phyloP scores from a whole-genome alignment of 2,888 invertebrate genomes.

The Diachrysia chrysitis region DNA sequence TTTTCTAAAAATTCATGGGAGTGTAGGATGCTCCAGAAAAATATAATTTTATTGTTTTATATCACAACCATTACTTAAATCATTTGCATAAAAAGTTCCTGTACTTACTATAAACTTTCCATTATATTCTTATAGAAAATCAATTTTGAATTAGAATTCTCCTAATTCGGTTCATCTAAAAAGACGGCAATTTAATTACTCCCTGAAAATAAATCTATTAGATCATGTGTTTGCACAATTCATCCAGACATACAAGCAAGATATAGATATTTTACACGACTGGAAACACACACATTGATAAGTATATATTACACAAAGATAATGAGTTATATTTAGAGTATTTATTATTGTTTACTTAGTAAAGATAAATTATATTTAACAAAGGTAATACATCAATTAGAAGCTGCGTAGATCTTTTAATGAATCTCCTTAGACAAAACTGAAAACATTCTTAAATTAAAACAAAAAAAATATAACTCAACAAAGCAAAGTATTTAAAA shows the following conservation, averaged over 20 bases:
- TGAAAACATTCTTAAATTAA: background rate
- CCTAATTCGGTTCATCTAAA: too few relatives aligned
- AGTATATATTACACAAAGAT: background rate
- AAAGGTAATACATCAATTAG: background rate
- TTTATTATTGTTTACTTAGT: background rate
- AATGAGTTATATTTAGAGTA: background rate
- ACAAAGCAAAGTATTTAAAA: too few relatives aligned
- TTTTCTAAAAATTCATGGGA: too few relatives aligned
- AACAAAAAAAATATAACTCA: too few relatives aligned
- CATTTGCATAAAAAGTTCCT: too few relatives aligned
- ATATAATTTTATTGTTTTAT: too few relatives aligned
- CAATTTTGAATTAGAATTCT: too few relatives aligned
- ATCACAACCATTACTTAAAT: too few relatives aligned
- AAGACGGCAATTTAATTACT: background rate
- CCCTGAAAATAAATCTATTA: slow-evolving; percentile 20
- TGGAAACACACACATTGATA: background rate
- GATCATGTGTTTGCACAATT: slow-evolving; percentile 31
- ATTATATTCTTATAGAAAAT: too few relatives aligned
- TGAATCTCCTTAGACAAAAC: background rate
- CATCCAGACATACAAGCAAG: slow-evolving; percentile 9
- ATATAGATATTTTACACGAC: background rate
- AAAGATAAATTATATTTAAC: too few relatives aligned
- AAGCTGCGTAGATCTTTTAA: background rate
- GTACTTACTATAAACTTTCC: too few relatives aligned
- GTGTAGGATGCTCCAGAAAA: too few relatives aligned